Evolutionary conservation across 2,888 invertebrate species (phyloP).

Genomic region (Drosophila incognita): DNA sequence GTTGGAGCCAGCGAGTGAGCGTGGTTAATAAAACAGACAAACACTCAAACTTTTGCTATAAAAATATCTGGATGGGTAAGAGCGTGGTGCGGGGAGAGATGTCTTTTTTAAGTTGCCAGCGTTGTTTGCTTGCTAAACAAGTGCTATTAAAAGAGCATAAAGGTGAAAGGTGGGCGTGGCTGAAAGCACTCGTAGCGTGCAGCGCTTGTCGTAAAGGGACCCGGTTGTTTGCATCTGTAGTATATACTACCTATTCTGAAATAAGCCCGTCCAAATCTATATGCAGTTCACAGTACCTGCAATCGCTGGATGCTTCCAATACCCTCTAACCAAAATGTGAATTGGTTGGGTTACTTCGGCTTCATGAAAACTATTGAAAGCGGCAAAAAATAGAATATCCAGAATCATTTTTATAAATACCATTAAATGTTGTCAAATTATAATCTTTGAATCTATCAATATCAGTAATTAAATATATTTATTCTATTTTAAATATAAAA

Average conservation of each 20-base stretch:
- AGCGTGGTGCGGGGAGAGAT: slow-evolving; percentile 3
- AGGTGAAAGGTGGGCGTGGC: slow-evolving; percentile 62
- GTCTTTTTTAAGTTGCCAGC: slow-evolving; percentile 67
- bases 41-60: slow-evolving; percentile 82
- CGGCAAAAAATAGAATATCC: too few species aligned
- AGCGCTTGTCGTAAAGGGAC: slow-evolving; percentile 64
- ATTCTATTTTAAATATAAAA: neutral
- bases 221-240: slow-evolving; percentile 26
- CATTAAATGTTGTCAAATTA: neutral
- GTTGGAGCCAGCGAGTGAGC: slow-evolving; percentile 53
- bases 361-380: neutral
- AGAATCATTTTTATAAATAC: neutral
- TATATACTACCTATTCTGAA: slow-evolving; percentile 19
- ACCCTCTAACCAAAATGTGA: neutral
- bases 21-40: slow-evolving; percentile 83
- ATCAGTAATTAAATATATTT: neutral
- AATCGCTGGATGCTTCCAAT: slow-evolving; percentile 9
- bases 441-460: neutral
- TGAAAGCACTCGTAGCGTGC: slow-evolving; percentile 33
- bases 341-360: neutral
- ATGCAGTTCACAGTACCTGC: slow-evolving; percentile 28
- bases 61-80: slow-evolving; percentile 68
- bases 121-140: slow-evolving; percentile 81
- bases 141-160: slow-evolving; percentile 80
- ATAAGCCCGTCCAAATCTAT: slow-evolving; percentile 41